phyloP scores from a whole-genome alignment of 1,140 invertebrate species.

The Drosophila prosaltans region DNA sequence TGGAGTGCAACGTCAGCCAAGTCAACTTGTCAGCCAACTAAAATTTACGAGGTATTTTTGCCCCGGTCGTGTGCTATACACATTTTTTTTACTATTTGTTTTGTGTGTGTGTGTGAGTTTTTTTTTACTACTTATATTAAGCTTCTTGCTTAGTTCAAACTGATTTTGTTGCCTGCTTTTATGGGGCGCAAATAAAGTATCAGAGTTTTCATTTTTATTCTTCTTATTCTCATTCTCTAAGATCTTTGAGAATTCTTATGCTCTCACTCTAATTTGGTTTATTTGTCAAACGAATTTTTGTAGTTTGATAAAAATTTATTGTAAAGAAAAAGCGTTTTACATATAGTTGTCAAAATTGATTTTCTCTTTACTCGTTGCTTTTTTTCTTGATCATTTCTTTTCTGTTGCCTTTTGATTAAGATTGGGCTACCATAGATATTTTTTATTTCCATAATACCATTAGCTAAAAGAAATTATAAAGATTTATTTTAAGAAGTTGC shows the following conservation, averaged over 20 bases:
- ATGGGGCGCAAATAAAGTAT: constrained; percentile 39
- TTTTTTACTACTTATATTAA: constrained; percentile 56
- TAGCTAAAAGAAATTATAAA: too few species aligned
- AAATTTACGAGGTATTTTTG: constrained; percentile 34
- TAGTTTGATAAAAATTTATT: not conserved
- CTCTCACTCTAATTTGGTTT: constrained; percentile 7
- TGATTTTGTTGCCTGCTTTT: constrained; percentile 12
- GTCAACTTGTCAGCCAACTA: constrained; percentile 64
- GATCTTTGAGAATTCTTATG: too few species aligned
- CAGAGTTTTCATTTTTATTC: not conserved
- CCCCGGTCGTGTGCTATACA: not conserved
- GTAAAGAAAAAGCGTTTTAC: not conserved
- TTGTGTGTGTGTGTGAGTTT: not conserved
- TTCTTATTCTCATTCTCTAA: not conserved
- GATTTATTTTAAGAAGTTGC: too few species aligned
- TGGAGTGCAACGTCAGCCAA: constrained; percentile 50
- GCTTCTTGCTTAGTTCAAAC: constrained; percentile 9
- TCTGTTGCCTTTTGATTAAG: too few species aligned
- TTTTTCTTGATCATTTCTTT: too few species aligned
- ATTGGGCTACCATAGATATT: too few species aligned
- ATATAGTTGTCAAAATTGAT: not conserved
- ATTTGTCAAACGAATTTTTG: not conserved
- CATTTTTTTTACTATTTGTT: constrained; percentile 22
- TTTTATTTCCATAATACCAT: too few species aligned
- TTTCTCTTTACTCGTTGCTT: too few species aligned